phyloP scores from a whole-genome alignment of 2,888 invertebrate species.

The Stenodera caucasica region DNA sequence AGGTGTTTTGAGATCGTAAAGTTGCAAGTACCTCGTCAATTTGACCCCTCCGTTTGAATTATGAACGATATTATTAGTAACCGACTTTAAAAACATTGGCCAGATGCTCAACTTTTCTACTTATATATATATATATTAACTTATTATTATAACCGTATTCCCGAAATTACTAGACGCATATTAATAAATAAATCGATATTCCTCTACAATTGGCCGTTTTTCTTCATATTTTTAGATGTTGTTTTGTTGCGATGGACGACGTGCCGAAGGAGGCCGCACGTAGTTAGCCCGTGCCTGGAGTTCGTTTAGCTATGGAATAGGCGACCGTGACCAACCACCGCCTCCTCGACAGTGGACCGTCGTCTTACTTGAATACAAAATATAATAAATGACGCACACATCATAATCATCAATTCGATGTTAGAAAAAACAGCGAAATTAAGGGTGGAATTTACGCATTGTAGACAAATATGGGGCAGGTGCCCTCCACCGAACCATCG shows the following conservation, averaged over 20 bases:
- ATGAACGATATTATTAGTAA: conserved; percentile 26
- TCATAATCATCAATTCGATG: too few species aligned
- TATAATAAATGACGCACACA: conserved; percentile 1
- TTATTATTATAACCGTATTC: neutral
- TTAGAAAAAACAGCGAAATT: too few species aligned
- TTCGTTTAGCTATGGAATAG: conserved; percentile 26
- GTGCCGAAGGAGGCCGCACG: conserved; percentile 33
- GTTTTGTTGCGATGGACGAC: conserved; percentile 2
- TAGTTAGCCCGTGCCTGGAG: conserved; percentile 38
- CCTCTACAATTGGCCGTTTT: too few species aligned
- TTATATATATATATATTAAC: too few species aligned
- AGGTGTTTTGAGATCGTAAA: conserved; percentile 29
- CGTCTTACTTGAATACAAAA: conserved; percentile 29
- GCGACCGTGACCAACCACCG: conserved; percentile 27
- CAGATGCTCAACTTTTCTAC: conserved; percentile 19
- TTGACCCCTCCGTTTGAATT: conserved; percentile 8
- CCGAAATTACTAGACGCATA: conserved; percentile 1
- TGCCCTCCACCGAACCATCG: conserved; percentile 17
- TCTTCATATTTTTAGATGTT: neutral
- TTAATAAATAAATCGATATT: neutral
- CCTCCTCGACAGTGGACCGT: conserved; percentile 23
- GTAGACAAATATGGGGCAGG: conserved; percentile 22
- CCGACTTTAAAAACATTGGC: conserved; percentile 22
- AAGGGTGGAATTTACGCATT: neutral
- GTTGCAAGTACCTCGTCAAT: conserved; percentile 19